These are phyloP conservation scores for Eretmocerus hayati DNA, from an alignment of 2,888 invertebrate genomes.

Conservation along the genomic window DNA sequence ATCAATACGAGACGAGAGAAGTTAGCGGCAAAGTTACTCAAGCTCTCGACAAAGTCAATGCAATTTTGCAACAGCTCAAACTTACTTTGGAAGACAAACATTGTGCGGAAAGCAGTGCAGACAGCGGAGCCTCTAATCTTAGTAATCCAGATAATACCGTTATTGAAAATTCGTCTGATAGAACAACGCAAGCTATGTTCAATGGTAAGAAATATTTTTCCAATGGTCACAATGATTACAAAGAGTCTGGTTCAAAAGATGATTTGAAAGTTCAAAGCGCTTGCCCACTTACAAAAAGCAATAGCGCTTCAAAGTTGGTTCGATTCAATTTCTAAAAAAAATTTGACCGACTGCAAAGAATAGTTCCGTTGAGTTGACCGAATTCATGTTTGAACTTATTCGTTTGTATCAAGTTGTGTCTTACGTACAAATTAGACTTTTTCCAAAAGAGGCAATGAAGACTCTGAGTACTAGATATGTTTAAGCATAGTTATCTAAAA, in stretches of 20 bases:
- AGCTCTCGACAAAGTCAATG: conserved; percentile 34
- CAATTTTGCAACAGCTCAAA: conserved; percentile 30
- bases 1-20: conserved; percentile 29
- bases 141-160: conserved; percentile 25
- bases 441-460: too few relatives aligned
- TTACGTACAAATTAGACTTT: too few relatives aligned
- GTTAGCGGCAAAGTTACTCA: conserved; percentile 30
- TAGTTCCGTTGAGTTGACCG: too few relatives aligned
- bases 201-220: conserved; percentile 22
- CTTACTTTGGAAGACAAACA: conserved; percentile 24
- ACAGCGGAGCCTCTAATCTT: conserved; percentile 2
- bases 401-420: too few relatives aligned
- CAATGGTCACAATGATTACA: conserved; percentile 11
- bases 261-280: conserved; percentile 28
- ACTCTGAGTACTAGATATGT: too few relatives aligned
- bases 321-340: conserved; percentile 33
- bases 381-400: too few relatives aligned
- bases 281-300: conserved; percentile 28
- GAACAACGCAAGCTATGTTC: not conserved
- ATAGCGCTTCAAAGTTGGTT: conserved; percentile 31
- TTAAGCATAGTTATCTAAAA: too few relatives aligned
- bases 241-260: conserved; percentile 28
- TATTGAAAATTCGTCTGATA: conserved; percentile 27
- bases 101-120: conserved; percentile 1
- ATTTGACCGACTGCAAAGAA: too few relatives aligned